Conservation (phyloP, 2,113 vertebrate species). For the Apus apus region DNA sequence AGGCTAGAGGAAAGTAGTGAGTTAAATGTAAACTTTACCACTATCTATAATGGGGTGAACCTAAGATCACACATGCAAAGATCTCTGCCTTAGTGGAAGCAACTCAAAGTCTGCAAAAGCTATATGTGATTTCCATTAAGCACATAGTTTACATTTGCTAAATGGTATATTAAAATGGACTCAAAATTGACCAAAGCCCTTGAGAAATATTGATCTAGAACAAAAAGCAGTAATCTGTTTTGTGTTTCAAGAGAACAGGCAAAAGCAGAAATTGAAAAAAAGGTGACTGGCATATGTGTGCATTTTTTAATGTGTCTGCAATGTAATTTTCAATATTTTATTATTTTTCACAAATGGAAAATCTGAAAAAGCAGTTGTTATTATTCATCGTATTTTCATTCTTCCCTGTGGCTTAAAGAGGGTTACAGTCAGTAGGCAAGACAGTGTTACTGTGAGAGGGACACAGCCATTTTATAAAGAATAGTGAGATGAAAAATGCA, state of each 20-base stretch:
- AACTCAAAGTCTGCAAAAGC: not conserved
- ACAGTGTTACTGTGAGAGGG: constrained; percentile 1
- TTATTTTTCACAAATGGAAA: not conserved
- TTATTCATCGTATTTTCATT: not conserved
- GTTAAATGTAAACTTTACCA: not conserved
- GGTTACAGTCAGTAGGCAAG: not conserved
- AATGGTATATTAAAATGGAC: not conserved
- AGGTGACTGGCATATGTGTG: not conserved
- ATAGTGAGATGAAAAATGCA: not conserved
- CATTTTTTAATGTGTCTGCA: not conserved
- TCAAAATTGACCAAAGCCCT: not conserved
- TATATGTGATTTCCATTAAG: not conserved
- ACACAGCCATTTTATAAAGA: not conserved
- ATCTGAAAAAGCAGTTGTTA: not conserved
- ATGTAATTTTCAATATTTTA: not conserved
- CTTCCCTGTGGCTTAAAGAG: not conserved
- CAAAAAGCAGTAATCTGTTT: not conserved
- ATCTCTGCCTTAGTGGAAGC: not conserved
- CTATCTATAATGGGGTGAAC: not conserved
- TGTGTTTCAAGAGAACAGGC: not conserved
- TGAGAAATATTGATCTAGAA: constrained; percentile 3
- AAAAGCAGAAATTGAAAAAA: not conserved
- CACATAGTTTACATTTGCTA: not conserved
- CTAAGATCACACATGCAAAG: not conserved
- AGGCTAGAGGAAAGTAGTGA: not conserved